Percentiles rank a stretch among this genome's conserved stretches.
These are phyloP conservation scores for Falco rusticolus DNA, from an alignment of 2,797 vertebrate species.

Conservation along the genomic window DNA sequence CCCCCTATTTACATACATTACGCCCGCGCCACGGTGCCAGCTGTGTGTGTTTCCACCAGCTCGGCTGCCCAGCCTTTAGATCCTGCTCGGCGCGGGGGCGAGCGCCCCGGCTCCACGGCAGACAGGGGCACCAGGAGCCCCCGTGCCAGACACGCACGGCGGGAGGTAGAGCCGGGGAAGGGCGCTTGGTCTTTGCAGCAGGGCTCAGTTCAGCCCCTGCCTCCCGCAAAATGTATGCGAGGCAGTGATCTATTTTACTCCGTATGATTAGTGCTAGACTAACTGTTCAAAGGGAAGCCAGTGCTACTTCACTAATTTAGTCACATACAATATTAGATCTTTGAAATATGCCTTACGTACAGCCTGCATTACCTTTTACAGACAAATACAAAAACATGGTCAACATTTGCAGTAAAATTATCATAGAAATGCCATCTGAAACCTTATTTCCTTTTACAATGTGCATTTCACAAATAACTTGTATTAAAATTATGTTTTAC, in stretches of 20 bases:
- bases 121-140: rapidly evolving
- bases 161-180: neutral
- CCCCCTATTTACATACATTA: neutral
- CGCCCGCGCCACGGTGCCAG: rapidly evolving
- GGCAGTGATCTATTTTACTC: slow-evolving; percentile 58
- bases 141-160: rapidly evolving
- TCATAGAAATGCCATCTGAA: slow-evolving; percentile 84
- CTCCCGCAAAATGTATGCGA: neutral
- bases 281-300: slow-evolving; percentile 69
- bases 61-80: neutral
- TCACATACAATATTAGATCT: slow-evolving; percentile 72
- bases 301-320: slow-evolving; percentile 73
- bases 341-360: slow-evolving; percentile 74
- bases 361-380: slow-evolving; percentile 75
- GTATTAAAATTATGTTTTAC: slow-evolving; percentile 85
- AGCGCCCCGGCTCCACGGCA: neutral
- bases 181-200: neutral
- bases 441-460: slow-evolving; percentile 80
- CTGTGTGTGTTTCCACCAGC: neutral
- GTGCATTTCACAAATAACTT: slow-evolving; percentile 81
- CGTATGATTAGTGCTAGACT: slow-evolving; percentile 56
- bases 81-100: neutral
- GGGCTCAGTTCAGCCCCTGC: neutral
- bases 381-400: slow-evolving; percentile 81
- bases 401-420: slow-evolving; percentile 82